Conservation (phyloP, 2,113 vertebrate genomes). For the Caranx melampygus region DNA sequence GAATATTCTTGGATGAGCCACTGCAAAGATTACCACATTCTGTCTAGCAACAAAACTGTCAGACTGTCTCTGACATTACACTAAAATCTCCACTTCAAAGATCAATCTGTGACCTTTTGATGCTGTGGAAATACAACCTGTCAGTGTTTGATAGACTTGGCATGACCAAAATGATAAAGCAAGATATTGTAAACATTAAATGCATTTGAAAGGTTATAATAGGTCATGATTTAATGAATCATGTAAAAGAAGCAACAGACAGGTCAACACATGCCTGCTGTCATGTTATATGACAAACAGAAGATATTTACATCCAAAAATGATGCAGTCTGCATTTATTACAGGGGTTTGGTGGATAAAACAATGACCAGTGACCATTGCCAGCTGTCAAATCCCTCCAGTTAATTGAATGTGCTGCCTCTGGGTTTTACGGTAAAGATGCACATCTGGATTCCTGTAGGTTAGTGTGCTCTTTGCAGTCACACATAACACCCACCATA, state of each 20-base stretch:
- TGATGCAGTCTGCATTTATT: not conserved
- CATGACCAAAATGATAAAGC: no score
- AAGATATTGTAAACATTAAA: no score
- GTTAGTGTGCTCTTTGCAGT: not conserved
- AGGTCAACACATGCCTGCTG: not conserved
- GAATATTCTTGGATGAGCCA: not conserved
- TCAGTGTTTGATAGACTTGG: no score
- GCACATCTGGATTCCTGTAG: slow-evolving; percentile 50
- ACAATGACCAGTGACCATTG: not conserved
- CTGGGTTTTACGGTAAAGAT: slow-evolving; percentile 29
- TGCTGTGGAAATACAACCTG: not conserved
- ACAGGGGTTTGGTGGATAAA: slow-evolving; percentile 18
- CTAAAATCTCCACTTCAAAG: not conserved
- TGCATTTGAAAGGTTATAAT: not conserved
- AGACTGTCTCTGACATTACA: not conserved
- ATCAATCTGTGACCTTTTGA: not conserved
- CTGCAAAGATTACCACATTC: not conserved
- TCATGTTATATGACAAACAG: not conserved
- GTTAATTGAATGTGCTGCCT: slow-evolving; percentile 44
- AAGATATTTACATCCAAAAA: not conserved
- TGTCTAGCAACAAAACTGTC: not conserved
- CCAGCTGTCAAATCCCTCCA: slow-evolving; percentile 34
- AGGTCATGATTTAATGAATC: not conserved
- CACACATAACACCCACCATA: not conserved
- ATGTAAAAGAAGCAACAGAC: not conserved